Evolutionary conservation across 2,797 vertebrate genomes (phyloP).

Genomic region (Lepus oiostolus): DNA sequence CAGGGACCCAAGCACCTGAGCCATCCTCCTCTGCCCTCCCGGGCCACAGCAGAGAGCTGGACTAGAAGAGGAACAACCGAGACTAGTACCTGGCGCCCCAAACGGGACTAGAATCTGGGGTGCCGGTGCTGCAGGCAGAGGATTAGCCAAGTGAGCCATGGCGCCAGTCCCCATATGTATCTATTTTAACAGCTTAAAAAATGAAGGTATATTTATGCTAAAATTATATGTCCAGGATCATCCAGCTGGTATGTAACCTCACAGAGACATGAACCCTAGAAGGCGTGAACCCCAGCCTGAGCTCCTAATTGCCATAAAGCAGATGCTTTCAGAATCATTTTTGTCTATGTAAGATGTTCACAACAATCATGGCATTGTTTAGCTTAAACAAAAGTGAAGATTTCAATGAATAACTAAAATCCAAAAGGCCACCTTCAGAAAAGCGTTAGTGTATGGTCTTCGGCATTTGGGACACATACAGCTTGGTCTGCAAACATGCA

Average conservation of each 20-base stretch:
- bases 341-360: not conserved
- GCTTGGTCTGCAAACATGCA: not conserved
- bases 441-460: not conserved
- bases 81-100: too few species aligned
- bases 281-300: not conserved
- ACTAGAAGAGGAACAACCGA: too few species aligned
- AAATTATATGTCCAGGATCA: not conserved
- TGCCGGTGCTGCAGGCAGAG: too few species aligned
- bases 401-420: slow-evolving; percentile 28
- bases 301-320: not conserved
- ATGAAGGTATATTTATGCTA: not conserved
- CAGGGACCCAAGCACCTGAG: too few species aligned
- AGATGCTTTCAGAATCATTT: not conserved
- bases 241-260: not conserved
- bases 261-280: not conserved
- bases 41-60: too few species aligned
- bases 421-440: not conserved
- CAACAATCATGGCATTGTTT: not conserved
- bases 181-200: not conserved
- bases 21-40: too few species aligned
- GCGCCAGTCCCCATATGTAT: too few species aligned
- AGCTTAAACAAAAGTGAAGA: not conserved
- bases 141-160: too few species aligned
- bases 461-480: not conserved
- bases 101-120: too few species aligned